Base-by-base conservation (phyloP, 2,797 vertebrate species). In the Arctocebus calabarensis region DNA sequence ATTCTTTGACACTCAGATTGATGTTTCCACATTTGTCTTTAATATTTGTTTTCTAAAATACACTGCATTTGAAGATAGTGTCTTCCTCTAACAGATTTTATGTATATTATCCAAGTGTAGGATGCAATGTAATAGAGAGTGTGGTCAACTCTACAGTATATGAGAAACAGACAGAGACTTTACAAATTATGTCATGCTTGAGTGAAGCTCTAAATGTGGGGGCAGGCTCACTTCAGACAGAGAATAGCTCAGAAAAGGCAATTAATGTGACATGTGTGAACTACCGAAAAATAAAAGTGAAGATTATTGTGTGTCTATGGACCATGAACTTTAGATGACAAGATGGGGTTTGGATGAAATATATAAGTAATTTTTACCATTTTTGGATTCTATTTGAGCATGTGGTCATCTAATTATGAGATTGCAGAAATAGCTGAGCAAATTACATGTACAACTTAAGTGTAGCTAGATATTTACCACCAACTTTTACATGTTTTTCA, bases 101-200 rank as follows among this genome's bases (percentile, higher is more conserved):
- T 52, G 48, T 29, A 48, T 88, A 68, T 77, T 40, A 87, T 68
- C 22, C 6, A 85, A 97, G 14, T 34, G 7, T 27, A 68, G 17
- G 11, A 17, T 74, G 22, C 23, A 55, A 2, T 43, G 5, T 34
- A 87, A 62, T 66, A n/a, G 25, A 84, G 52, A 71, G 79, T 17
- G 43, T 61, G n/a, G 16, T 48, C n/a, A 64, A 32, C 61, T 61
- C 20, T 62, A 88, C 22, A 52, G 27, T 52, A 48, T 74, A 77
- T 91, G 48, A 91, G 27, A 93, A 87, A 48, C 6, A 89, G 43
- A 79, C 29, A 88, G 34, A 73, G 52, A 19, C 19, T 81, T 88
- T 19, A 27, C 62, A 43, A 68, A 64, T 43, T 27, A 68, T 75
- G 3, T 45, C 1, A 29, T 71, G 19, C 32, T 62, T 86, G 48